Evolutionary conservation across 2,888 invertebrate genomes (phyloP).

Genomic region (Campoplex nolae): DNA sequence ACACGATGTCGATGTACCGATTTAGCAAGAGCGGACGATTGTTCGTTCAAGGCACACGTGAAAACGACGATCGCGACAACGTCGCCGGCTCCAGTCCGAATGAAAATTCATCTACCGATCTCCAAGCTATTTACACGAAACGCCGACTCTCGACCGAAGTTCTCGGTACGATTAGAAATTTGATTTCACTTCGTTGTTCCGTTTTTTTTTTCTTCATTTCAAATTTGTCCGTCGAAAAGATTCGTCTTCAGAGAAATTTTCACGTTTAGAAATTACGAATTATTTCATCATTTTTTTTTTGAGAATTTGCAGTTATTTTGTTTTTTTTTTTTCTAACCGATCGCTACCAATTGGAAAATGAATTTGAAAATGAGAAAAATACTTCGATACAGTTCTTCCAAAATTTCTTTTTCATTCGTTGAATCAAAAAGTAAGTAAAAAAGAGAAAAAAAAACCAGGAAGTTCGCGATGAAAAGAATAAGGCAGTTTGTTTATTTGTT

Average conservation of each 20-base stretch:
- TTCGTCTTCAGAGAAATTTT: slow-evolving; percentile 50
- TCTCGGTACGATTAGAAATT: slow-evolving; percentile 86
- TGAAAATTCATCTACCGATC: slow-evolving; percentile 83
- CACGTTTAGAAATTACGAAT: background rate
- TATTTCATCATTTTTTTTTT: too few relatives aligned
- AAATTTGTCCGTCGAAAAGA: slow-evolving; percentile 68
- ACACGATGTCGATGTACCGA: slow-evolving; percentile 90
- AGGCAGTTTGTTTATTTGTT: slow-evolving; percentile 16
- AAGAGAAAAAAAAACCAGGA: background rate
- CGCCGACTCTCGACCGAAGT: slow-evolving; percentile 94
- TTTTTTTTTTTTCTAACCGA: background rate
- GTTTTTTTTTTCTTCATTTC: background rate
- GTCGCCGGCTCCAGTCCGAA: slow-evolving; percentile 79
- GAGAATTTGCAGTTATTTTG: background rate
- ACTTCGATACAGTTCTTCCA: background rate
- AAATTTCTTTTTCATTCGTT: background rate
- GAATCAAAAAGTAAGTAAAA: background rate
- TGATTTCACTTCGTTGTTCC: slow-evolving; percentile 4
- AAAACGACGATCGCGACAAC: slow-evolving; percentile 87
- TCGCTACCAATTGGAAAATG: background rate
- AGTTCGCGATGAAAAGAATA: background rate
- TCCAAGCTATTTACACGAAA: slow-evolving; percentile 93
- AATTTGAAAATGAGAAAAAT: background rate
- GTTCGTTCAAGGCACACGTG: slow-evolving; percentile 91
- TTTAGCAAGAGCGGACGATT: slow-evolving; percentile 92